A percentile compares a stretch with the other conserved stretches of the same genome.
Conservation (phyloP, 2,888 invertebrate genomes). For the Nomada ruficornis region DNA sequence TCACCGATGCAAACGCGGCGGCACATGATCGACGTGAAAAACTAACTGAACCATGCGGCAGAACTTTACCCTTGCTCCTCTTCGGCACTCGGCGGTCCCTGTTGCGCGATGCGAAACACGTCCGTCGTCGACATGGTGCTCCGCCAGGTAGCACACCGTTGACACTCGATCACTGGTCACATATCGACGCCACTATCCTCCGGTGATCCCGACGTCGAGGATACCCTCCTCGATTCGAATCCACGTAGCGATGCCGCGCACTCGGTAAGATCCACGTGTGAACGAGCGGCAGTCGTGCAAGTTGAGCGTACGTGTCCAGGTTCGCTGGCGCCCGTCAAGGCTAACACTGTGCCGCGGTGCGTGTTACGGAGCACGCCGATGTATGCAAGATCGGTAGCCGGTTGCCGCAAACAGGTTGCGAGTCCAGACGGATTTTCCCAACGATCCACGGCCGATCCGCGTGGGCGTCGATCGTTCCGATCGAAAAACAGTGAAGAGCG, state of each 20-base stretch:
- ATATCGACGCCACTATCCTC: conserved; percentile 46
- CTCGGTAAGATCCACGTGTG: conserved; percentile 55
- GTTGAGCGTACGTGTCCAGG: conserved; percentile 59
- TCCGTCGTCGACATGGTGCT: conserved; percentile 79
- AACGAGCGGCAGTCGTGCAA: conserved; percentile 34
- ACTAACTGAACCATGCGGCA: conserved; percentile 4
- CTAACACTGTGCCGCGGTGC: conserved; percentile 56
- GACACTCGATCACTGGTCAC: conserved; percentile 61
- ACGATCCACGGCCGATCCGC: conserved; percentile 21
- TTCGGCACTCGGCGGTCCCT: conserved; percentile 70
- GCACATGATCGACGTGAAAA: not conserved
- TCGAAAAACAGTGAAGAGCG: conserved; percentile 49
- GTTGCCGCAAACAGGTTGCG: conserved; percentile 49
- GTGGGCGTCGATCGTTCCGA: conserved; percentile 17
- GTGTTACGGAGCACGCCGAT: conserved; percentile 1
- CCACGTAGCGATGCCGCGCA: conserved; percentile 32
- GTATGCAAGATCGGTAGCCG: conserved; percentile 21
- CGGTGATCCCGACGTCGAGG: conserved; percentile 27
- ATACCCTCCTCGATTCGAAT: conserved; percentile 31
- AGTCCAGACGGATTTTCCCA: conserved; percentile 33
- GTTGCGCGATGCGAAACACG: conserved; percentile 75
- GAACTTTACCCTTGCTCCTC: conserved; percentile 77
- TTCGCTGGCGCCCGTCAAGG: conserved; percentile 79
- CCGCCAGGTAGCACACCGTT: conserved; percentile 33
- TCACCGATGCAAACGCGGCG: no score